These are phyloP conservation scores for Apistogramma diplotaenia DNA, from an alignment of 2,113 vertebrate genomes.

Conservation along the genomic window DNA sequence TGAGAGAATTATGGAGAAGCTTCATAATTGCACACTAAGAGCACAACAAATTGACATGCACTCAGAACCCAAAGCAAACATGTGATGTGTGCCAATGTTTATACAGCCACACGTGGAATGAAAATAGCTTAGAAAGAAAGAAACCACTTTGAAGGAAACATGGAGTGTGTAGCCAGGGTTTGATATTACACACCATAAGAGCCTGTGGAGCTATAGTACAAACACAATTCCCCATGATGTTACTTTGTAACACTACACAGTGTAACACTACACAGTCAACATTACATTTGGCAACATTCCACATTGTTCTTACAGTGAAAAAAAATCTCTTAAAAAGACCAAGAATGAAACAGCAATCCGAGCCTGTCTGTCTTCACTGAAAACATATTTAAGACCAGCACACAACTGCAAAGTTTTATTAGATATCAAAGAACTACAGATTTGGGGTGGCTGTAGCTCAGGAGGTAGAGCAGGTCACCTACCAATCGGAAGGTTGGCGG, in stretches of 20 bases:
- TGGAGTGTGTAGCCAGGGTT: background rate
- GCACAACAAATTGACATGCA: constrained; percentile 22
- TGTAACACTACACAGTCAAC: background rate
- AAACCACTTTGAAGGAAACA: constrained; percentile 1
- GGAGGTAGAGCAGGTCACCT: no score
- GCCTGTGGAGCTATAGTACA: background rate
- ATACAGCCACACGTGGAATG: background rate
- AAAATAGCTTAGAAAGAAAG: background rate
- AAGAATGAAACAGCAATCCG: background rate
- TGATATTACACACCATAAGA: background rate
- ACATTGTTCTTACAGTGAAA: background rate
- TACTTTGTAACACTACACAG: background rate
- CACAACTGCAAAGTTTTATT: background rate
- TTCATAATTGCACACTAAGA: constrained; percentile 1
- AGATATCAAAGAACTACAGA: background rate
- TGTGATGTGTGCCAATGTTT: constrained; percentile 24
- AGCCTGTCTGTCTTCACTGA: background rate
- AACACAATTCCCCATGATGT: background rate
- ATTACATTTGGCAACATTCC: background rate
- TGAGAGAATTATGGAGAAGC: constrained; percentile 16
- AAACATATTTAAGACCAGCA: background rate
- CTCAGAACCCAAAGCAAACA: constrained; percentile 25
- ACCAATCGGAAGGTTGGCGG: no score
- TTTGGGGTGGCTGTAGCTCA: no score
- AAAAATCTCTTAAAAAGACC: background rate